Evolutionary conservation across 2,113 vertebrate species (phyloP).

Genomic region (Leucopsar rothschildi): DNA sequence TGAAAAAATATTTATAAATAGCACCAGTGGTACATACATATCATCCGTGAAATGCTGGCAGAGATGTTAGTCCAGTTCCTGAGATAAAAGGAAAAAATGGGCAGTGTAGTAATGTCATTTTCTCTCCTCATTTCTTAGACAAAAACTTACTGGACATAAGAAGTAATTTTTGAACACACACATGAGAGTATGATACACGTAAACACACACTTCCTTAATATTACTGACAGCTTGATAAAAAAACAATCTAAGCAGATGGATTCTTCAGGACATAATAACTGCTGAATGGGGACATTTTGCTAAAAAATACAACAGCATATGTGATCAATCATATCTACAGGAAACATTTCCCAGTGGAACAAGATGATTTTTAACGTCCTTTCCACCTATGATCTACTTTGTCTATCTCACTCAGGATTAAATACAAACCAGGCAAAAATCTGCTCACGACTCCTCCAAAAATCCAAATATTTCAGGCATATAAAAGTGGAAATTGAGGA

Average conservation of each 20-base stretch:
- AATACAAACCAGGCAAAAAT: neutral
- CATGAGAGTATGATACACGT: neutral
- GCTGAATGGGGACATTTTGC: neutral
- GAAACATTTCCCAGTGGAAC: neutral
- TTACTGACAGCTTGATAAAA: neutral
- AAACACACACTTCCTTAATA: neutral
- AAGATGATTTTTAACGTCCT: neutral
- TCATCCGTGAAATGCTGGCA: neutral
- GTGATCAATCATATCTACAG: neutral
- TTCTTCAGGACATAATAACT: neutral
- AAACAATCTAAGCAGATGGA: neutral
- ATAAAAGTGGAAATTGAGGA: neutral
- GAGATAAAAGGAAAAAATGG: neutral
- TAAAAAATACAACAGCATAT: neutral
- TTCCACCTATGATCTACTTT: neutral
- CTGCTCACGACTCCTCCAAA: neutral
- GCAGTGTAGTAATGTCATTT: neutral
- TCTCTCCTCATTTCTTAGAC: neutral
- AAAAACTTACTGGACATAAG: neutral
- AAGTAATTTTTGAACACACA: neutral
- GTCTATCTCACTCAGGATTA: neutral
- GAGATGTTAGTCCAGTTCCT: neutral
- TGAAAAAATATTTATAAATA: neutral
- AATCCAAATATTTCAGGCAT: neutral
- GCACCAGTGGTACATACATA: neutral